Evolutionary conservation across 2,797 vertebrate genomes (phyloP), one percentile per base, ranked within the genome.

Genomic region (Poeciliopsis presidionis): DNA sequence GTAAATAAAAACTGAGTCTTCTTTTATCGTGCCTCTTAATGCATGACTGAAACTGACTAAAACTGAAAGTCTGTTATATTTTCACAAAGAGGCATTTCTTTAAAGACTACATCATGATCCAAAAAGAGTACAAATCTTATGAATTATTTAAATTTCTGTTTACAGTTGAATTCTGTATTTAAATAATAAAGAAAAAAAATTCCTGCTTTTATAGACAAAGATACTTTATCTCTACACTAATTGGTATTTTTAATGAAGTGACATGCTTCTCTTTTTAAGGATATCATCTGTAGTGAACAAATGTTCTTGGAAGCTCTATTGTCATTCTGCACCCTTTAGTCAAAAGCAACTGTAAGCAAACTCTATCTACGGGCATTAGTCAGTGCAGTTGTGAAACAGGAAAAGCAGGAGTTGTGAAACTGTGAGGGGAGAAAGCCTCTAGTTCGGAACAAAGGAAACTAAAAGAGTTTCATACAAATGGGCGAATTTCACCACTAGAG

Each of bases 381-480:
- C 67, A 45, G 67, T 70, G 67, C 41, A 70, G 7, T 28, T 45
- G 67, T 70, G 67, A 70, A 70, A 70, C 41, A 70, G 67, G 67
- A 70, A 70, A 45, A 3, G 7, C 51, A 59, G 39, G 30, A 61
- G n/a, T 41, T 46, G 55, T 74, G 73, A 74, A 74, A 61, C 73
- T 46, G 16, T 28, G 39, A 70, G 39, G 25, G 73, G 7, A 43
- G 30, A 16, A 59, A 36, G 53, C 36, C 14, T 59, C 47, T 51
- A 20, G 72, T 53, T 47, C 28, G 36, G 7, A 72, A 72, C 70
- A 72, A 33, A 72, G 25, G 9, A 28, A 70, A 28, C 43, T 25
- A 45, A 70, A 69, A 20, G 4, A 70, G 41, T 70, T 70, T 70
- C 67, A 46, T 70, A 46, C 33, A 43, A 70, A 43, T 46, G 25